A percentile compares a stretch with the other conserved stretches of the same genome.
phyloP scores from a whole-genome alignment of 2,113 vertebrate genomes.

The Alethe diademata region DNA sequence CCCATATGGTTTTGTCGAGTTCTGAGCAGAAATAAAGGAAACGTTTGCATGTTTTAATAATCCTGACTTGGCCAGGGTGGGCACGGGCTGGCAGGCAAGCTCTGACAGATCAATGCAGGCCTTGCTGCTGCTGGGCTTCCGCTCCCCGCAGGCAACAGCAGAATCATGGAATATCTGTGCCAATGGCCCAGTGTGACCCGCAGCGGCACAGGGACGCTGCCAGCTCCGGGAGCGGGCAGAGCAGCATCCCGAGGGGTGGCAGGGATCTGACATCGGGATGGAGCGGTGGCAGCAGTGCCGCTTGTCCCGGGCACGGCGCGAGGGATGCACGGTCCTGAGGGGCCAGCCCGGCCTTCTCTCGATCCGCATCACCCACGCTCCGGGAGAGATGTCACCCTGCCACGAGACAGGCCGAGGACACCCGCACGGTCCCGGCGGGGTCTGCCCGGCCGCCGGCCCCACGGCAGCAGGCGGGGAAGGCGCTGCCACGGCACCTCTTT shows the following conservation, averaged over 20 bases:
- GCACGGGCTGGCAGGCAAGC: background rate
- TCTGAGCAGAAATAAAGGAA: background rate
- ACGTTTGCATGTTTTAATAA: background rate
- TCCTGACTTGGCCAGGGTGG: background rate
- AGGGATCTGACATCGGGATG: rapidly evolving
- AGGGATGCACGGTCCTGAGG: background rate
- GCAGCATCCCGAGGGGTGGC: background rate
- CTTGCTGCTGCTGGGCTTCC: background rate
- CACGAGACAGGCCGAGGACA: too few relatives aligned
- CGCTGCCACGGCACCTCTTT: background rate
- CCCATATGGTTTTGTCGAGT: background rate
- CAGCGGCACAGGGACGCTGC: background rate
- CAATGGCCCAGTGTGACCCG: background rate
- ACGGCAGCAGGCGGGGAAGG: background rate
- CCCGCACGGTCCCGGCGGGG: background rate
- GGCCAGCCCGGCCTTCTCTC: background rate
- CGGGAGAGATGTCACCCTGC: background rate
- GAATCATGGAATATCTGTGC: background rate
- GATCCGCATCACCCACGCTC: background rate
- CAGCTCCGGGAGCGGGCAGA: background rate
- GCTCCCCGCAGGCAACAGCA: background rate
- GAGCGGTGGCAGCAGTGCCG: rapidly evolving
- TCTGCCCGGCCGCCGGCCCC: background rate
- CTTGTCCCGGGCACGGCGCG: background rate
- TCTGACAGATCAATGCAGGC: background rate